Evolutionary conservation across 2,113 vertebrate genomes (phyloP).

Genomic region (Siniperca chuatsi): DNA sequence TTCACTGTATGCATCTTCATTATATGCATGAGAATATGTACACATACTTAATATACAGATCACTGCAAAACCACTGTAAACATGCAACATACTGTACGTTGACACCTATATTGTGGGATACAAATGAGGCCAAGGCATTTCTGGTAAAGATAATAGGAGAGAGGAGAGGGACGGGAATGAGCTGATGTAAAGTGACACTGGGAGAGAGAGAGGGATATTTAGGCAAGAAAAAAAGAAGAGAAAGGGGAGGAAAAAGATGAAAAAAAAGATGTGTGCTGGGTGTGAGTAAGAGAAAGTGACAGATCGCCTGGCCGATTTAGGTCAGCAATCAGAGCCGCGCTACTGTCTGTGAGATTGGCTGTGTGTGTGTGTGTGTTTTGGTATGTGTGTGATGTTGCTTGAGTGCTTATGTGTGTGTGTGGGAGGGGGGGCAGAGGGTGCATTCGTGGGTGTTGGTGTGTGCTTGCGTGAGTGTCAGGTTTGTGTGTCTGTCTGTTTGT

Average conservation of each 20-base stretch:
- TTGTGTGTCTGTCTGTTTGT: conserved; percentile 39
- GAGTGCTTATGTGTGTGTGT: conserved; percentile 31
- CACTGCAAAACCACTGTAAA: background rate
- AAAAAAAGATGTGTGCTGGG: conserved; percentile 76
- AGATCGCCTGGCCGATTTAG: conserved; percentile 83
- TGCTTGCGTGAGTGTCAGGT: conserved; percentile 29
- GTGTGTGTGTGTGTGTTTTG: conserved; percentile 46
- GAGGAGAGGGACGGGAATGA: conserved; percentile 34
- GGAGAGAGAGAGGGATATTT: conserved; percentile 58
- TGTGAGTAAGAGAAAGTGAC: conserved; percentile 86
- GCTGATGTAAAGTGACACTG: conserved; percentile 68
- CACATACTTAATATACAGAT: background rate
- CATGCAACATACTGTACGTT: background rate
- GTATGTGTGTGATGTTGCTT: conserved; percentile 32
- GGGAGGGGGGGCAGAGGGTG: background rate
- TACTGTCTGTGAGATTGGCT: conserved; percentile 72
- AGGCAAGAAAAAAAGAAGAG: conserved; percentile 38
- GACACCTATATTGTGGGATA: conserved; percentile 15
- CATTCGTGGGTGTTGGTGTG: conserved; percentile 34
- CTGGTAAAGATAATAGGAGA: conserved; percentile 30
- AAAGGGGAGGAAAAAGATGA: conserved; percentile 13
- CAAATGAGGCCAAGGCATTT: conserved; percentile 43
- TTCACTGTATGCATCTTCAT: conserved; percentile 12
- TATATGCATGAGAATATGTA: background rate
- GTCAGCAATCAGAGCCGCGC: conserved; percentile 82